phyloP scores from a whole-genome alignment of 2,888 invertebrate species.

The Leptopterna dolabrata region DNA sequence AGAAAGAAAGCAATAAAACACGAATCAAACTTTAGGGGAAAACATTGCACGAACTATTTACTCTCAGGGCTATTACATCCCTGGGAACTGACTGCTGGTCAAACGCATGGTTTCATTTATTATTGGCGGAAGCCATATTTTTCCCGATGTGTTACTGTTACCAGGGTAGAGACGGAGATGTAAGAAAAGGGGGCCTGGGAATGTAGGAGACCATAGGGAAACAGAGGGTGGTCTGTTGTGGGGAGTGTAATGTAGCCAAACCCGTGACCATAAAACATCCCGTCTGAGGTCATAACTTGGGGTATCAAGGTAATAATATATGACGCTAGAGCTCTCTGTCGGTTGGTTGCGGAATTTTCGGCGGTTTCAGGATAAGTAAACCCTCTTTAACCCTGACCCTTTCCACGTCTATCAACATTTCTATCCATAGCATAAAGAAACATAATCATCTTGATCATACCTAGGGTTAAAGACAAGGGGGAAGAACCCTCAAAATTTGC shows the following conservation, averaged over 20 bases:
- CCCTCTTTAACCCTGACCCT: too few relatives aligned
- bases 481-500: too few relatives aligned
- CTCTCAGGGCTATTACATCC: background rate
- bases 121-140: slow-evolving; percentile 49
- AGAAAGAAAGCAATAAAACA: background rate
- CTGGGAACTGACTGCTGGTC: slow-evolving; percentile 21
- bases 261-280: slow-evolving; percentile 37
- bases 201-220: slow-evolving; percentile 10
- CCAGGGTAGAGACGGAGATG: background rate
- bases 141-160: background rate
- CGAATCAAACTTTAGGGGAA: background rate
- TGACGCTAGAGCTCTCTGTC: background rate
- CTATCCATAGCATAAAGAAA: too few relatives aligned
- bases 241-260: slow-evolving; percentile 29
- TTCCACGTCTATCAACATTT: too few relatives aligned
- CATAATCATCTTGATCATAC: too few relatives aligned
- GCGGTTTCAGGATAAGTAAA: background rate
- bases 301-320: slow-evolving; percentile 50
- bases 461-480: too few relatives aligned
- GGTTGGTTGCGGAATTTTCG: background rate
- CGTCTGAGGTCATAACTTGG: slow-evolving; percentile 36
- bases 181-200: background rate
- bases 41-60: slow-evolving; percentile 5
- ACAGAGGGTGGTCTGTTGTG: background rate
- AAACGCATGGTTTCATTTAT: slow-evolving; percentile 38